Base-by-base conservation (phyloP, 92 coral and sea anemone species). In the Paramuricea clavata region DNA sequence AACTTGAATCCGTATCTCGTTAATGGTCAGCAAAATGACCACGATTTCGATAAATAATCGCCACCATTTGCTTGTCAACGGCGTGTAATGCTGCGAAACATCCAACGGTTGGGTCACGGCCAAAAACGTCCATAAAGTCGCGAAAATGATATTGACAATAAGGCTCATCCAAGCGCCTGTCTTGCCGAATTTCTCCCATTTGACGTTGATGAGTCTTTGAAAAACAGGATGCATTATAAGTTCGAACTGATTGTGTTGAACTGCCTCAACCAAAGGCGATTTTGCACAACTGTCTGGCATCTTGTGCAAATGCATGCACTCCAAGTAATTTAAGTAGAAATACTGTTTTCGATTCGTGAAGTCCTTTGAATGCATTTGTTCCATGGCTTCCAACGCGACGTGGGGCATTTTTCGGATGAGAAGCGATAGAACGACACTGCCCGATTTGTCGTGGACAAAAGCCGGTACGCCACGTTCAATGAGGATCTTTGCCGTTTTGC, bases 151-250 rank as follows among this genome's bases (percentile, higher is more conserved):
- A 64, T 94, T 93, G 61, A 85, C 65, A 62, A 91, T 78, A 35
- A 88, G 92, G 75, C 95, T 97, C 19, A 93, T 36, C 98, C 98
- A 95, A 60, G 98, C 98, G 41, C 98, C 93, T 39, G 85, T 87
- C 82, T 83, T 92, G 13, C 98, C 98, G 83, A 94, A 95, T n/a
- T 73, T 86, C 60, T 90, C 92, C 98, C 98, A 95, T 79, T 95
- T 95, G 60, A 94, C 95, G 50, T 90, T 85, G 35, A 95, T 92
- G n/a, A 95, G 92, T 44, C 98, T 92, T 81, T 94, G 98, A 86
- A 94, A 94, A 26, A 94, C 98, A 30, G 98, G 98, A 69, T 95
- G 98, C 98, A 95, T 95, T 23, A 95, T 94, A 10, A 95, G 87
- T 59, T 95, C 98, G 84, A 95, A 95, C 91, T 95, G 98, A 79